Conservation (phyloP, 2,888 invertebrate species). For the Hedya salicella region DNA sequence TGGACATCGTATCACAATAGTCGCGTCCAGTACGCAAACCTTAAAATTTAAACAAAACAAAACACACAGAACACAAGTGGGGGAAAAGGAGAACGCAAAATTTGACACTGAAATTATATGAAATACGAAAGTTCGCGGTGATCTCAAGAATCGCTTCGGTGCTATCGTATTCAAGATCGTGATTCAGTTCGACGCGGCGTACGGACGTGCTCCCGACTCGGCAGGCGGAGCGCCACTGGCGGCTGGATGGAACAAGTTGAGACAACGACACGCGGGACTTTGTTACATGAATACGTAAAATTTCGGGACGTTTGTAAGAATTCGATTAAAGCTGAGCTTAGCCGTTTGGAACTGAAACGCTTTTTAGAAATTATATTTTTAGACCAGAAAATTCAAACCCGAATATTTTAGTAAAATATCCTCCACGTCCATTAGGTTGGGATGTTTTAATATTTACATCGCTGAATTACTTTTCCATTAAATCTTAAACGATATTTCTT, state of each 20-base stretch:
- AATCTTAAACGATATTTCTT: no score
- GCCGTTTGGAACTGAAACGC: constrained; percentile 17
- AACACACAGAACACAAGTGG: constrained; percentile 49
- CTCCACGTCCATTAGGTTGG: no score
- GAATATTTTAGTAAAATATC: no score
- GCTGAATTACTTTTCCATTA: no score
- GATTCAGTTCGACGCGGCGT: constrained; percentile 52
- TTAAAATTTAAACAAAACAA: constrained; percentile 44
- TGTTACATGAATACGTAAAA: constrained; percentile 34
- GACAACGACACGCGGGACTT: constrained; percentile 46
- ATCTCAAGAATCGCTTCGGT: constrained; percentile 38
- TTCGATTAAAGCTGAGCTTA: constrained; percentile 23
- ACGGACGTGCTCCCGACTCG: constrained; percentile 59
- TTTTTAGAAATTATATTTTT: background rate
- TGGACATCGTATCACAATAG: constrained; percentile 59
- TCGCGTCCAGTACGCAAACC: constrained; percentile 54
- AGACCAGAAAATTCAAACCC: background rate
- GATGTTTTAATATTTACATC: no score
- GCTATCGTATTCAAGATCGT: constrained; percentile 75
- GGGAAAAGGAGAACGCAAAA: constrained; percentile 33
- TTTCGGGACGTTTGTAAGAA: constrained; percentile 30
- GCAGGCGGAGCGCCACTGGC: constrained; percentile 75
- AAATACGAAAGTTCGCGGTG: constrained; percentile 36
- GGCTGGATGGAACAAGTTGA: constrained; percentile 37
- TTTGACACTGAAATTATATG: constrained; percentile 25